These are phyloP conservation scores for Periophthalmus magnuspinnatus DNA, from an alignment of 2,797 vertebrate species.

Conservation along the genomic window DNA sequence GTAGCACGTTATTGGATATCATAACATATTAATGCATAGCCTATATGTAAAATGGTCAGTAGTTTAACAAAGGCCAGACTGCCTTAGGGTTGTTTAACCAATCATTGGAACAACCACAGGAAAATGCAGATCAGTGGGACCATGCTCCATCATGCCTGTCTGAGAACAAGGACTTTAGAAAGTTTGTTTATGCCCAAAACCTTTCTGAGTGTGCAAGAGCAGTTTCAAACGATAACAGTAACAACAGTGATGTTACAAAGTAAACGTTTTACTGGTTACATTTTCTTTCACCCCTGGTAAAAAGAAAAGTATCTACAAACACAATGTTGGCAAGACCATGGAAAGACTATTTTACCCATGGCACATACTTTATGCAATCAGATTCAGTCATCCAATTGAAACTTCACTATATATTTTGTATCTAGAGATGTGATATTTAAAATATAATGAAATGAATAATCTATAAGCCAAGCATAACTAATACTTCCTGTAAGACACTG, in stretches of 20 bases:
- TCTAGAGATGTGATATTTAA: too few species aligned
- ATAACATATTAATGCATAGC: background rate
- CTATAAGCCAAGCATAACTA: background rate
- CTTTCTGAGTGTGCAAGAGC: background rate
- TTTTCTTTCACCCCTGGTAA: too few species aligned
- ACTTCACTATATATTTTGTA: too few species aligned
- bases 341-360: too few species aligned
- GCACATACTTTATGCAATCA: too few species aligned
- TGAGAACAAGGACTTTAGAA: background rate
- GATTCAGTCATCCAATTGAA: too few species aligned
- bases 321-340: background rate
- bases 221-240: background rate
- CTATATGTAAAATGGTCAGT: slow-evolving; percentile 22
- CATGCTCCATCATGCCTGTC: background rate
- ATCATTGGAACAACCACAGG: slow-evolving; percentile 18
- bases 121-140: slow-evolving; percentile 13
- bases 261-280: too few species aligned
- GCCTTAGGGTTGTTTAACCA: slow-evolving; percentile 10
- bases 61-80: slow-evolving; percentile 22
- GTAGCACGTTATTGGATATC: background rate
- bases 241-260: too few species aligned
- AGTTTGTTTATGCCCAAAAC: background rate
- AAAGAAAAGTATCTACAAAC: background rate
- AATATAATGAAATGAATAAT: too few species aligned
- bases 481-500: background rate